Evolutionary conservation across 2,113 vertebrate species (phyloP), one percentile per base, ranked within the genome.

Genomic region (Emydura subglobosa): DNA sequence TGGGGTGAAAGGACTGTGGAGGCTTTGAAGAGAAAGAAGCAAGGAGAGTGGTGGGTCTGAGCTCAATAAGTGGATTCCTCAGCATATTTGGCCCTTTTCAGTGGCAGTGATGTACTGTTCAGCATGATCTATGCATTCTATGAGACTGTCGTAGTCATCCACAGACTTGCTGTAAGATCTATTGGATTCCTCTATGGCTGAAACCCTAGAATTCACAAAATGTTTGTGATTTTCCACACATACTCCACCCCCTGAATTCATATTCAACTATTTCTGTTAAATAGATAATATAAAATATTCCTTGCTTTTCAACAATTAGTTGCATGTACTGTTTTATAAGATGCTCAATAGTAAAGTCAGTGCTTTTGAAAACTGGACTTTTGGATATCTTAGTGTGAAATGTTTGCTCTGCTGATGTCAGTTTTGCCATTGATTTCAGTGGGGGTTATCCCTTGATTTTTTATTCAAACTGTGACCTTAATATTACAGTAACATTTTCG

Each of bases 51-150:
- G 11, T 78, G 25, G 5, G 10, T 42, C 78, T 11, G 49, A 29
- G 59, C 1, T 55, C 55, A 61, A 16, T 29, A 53, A 2, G 0
- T 31, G 49, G 3, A 1, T 50, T 89, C 85, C 22, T 88, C 22
- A 59, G 12, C n/a, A 68, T 39, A 5, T 34, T 44, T 13, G 21
- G 1, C 31, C 24, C 5, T 5, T 53, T 80, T 53, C 1, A 83
- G 27, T 12, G 87, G 51, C 1, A 1, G 14, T 85, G 6, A 49
- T 0, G 0, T 2, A 11, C 25, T 5, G 51, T 50, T 17, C 2
- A 44, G 14, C 12, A 47, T 10, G 10, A 47, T 42, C 34, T n/a
- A 5, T 14, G 17, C 9, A 1, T 87, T 87, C 29, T 79, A 42
- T 79, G 83, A 91, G 59, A 57, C 7, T 12, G 87, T n/a, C 29